Evolutionary conservation across 2,113 vertebrate genomes (phyloP).

Genomic region (Toxotes chatareus): DNA sequence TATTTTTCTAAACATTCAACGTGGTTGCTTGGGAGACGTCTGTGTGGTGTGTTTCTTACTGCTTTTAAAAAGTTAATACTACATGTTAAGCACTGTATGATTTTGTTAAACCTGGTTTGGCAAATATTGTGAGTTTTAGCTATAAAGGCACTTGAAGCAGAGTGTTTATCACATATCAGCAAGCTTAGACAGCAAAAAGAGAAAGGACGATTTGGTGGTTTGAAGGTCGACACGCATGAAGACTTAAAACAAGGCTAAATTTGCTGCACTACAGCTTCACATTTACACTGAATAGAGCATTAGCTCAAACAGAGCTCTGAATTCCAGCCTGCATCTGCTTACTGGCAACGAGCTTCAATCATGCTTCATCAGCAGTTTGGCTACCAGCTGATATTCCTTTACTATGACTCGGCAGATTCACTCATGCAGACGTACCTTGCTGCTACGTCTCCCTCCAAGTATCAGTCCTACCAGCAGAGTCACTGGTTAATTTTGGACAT

Average conservation of each 20-base stretch:
- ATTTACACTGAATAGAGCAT: background rate
- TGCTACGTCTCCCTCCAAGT: too few relatives aligned
- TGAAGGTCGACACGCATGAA: background rate
- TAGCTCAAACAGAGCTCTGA: background rate
- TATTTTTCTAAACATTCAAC: conserved; percentile 85
- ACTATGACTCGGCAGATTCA: too few relatives aligned
- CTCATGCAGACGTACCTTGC: too few relatives aligned
- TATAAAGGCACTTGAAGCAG: too few relatives aligned
- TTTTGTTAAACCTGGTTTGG: background rate
- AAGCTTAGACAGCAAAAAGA: background rate
- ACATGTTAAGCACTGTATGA: background rate
- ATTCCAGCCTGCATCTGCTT: background rate
- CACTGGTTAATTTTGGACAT: too few relatives aligned
- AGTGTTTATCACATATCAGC: too few relatives aligned
- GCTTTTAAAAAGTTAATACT: background rate
- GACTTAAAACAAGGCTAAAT: too few relatives aligned
- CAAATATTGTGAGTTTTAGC: background rate
- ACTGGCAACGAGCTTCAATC: background rate
- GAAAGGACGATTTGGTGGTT: background rate
- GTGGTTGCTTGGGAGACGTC: conserved; percentile 13
- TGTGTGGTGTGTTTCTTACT: conserved; percentile 48
- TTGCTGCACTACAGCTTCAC: background rate
- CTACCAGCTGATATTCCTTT: too few relatives aligned
- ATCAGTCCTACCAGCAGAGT: too few relatives aligned
- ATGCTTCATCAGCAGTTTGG: background rate